Conservation (phyloP, 2,113 vertebrate species). For the Tenrec ecaudatus region DNA sequence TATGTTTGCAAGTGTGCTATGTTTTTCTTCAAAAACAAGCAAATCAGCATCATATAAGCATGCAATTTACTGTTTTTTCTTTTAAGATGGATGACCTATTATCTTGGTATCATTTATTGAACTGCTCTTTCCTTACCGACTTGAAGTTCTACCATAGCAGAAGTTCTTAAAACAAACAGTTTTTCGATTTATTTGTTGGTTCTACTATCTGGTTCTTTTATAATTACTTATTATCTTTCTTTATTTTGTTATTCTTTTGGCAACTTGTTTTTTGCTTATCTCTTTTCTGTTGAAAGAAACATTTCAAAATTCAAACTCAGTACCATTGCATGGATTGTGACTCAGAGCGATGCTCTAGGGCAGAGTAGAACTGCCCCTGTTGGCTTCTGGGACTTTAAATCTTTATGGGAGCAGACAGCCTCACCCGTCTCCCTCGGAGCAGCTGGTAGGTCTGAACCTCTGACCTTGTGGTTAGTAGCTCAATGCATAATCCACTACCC, state of each 20-base stretch:
- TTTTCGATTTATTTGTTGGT: not conserved
- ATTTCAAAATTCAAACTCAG: no score
- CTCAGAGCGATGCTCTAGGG: no score
- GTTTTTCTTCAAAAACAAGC: not conserved
- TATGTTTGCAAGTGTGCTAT: not conserved
- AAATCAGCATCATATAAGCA: not conserved
- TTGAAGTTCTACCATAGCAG: not conserved
- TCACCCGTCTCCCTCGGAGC: no score
- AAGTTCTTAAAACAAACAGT: not conserved
- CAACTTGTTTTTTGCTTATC: not conserved
- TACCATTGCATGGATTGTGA: no score
- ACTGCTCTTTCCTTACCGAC: not conserved
- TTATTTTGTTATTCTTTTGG: slow-evolving; percentile 6
- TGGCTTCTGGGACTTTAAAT: no score
- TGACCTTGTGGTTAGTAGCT: no score
- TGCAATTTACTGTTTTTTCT: not conserved
- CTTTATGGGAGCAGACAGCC: no score
- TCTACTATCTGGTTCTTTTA: not conserved
- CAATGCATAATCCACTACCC: no score
- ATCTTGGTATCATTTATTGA: not conserved
- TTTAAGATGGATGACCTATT: not conserved
- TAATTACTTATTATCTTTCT: slow-evolving; percentile 11
- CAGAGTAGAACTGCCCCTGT: no score
- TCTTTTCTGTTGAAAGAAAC: slow-evolving; percentile 18
- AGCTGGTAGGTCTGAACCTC: no score